A percentile compares a stretch with the other conserved stretches of the same genome.
Conservation (phyloP, 2,888 invertebrate genomes). For the Cantharis rustica region DNA sequence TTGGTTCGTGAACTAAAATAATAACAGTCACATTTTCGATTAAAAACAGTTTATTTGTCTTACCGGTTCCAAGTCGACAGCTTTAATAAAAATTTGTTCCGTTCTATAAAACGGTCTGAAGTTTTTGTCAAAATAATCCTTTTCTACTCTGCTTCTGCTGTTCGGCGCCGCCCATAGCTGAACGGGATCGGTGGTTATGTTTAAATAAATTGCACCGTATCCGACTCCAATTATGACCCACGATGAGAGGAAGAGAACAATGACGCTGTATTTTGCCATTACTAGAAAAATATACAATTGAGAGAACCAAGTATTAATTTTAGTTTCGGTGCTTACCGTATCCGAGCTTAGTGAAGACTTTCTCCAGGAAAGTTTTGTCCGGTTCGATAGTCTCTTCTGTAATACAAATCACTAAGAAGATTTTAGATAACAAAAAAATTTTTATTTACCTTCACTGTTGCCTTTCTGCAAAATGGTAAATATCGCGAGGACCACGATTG, state of each 20-base stretch:
- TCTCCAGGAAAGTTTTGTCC: constrained; percentile 43
- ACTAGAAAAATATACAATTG: constrained; percentile 47
- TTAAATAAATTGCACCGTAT: constrained; percentile 69
- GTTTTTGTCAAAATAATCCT: constrained; percentile 83
- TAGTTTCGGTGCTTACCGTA: constrained; percentile 46
- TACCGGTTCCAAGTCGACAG: constrained; percentile 62
- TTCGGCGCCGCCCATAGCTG: constrained; percentile 90
- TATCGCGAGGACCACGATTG: constrained; percentile 32
- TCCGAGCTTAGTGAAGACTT: constrained; percentile 56
- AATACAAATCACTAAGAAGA: not conserved
- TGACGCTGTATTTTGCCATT: constrained; percentile 70
- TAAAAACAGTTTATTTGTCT: constrained; percentile 31
- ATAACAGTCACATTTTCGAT: not conserved
- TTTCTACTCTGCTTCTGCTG: constrained; percentile 80
- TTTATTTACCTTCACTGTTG: constrained; percentile 1
- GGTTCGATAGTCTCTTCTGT: not conserved
- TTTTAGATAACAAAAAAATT: not conserved
- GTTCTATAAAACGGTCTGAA: constrained; percentile 91
- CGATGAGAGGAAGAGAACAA: constrained; percentile 67
- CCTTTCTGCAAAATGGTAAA: not conserved
- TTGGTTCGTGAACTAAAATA: constrained; percentile 41
- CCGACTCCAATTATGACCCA: constrained; percentile 66
- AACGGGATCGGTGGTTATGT: constrained; percentile 85
- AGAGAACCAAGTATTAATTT: not conserved
- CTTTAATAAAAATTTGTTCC: constrained; percentile 84